phyloP scores from a whole-genome alignment of 2,888 invertebrate genomes.

The Torymus tubicola region DNA sequence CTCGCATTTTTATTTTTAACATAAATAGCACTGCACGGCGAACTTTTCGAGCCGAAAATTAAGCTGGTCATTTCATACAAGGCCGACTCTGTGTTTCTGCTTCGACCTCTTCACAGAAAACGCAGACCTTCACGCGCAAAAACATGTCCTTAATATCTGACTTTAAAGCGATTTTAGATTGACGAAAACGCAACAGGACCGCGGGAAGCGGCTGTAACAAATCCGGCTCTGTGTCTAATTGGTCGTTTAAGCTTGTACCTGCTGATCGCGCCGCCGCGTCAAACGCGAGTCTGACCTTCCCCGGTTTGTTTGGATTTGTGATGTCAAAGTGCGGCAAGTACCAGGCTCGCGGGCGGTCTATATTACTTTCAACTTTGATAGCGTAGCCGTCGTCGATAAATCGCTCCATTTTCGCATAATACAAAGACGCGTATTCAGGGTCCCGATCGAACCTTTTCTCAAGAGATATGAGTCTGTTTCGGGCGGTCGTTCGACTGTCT shows the following conservation, averaged over 20 bases:
- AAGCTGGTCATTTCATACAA: slow-evolving; percentile 30
- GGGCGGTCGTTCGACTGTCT: not conserved
- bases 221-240: not conserved
- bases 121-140: slow-evolving; percentile 24
- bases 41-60: slow-evolving; percentile 28
- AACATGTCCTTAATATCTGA: slow-evolving; percentile 42
- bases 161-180: slow-evolving; percentile 46
- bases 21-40: slow-evolving; percentile 26
- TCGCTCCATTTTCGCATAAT: slow-evolving; percentile 30
- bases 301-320: not conserved
- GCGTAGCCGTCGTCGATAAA: not conserved
- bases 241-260: slow-evolving; percentile 2
- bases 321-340: slow-evolving; percentile 13
- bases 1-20: slow-evolving; percentile 11
- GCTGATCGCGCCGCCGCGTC: not conserved
- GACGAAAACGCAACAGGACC: slow-evolving; percentile 55
- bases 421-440: not conserved
- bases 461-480: not conserved
- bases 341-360: not conserved
- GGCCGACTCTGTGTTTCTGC: not conserved
- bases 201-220: slow-evolving; percentile 1
- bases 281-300: not conserved
- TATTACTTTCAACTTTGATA: not conserved
- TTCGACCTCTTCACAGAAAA: not conserved
- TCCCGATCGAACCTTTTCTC: not conserved